Evolutionary conservation across 2,888 invertebrate genomes (phyloP), one percentile per base, ranked within the genome.

Genomic region (Quadriops clusia): DNA sequence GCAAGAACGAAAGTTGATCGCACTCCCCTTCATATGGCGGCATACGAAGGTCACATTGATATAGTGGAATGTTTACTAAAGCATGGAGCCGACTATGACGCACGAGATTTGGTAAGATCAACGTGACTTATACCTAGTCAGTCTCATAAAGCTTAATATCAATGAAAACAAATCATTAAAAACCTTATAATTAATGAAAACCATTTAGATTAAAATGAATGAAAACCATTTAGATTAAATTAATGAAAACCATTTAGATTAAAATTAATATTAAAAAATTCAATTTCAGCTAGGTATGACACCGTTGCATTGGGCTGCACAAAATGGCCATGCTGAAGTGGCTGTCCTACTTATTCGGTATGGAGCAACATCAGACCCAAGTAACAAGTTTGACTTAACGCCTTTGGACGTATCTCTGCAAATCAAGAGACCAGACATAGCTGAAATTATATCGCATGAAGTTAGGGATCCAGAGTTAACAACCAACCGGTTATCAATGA

Each of bases 241-340:
- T 24, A 4, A 13, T 17, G 11, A 7, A 27, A 16, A 18, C 6
- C 27, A 27, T 2, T 10, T 5, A 8, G 18, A 8, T 27, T 27
- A 15, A 17, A 30, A 31, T 17, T 25, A 23, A 23, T 16, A 8
- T 15, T 20, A 3, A 28, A 22, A 14, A 21, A 14, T 15, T 27
- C 18, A 18, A 10, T 14, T 63, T 24, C 49, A 85, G 84, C 60
- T 86, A 10, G 72, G 74, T 49, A 86, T 86, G 91, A 91, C 91
- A 22, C 87, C 93, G 20, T 66, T 94, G 33, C 93, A 94, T 64
- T 93, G 93, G 93, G 90, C 93, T 4, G 82, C 82, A 22, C 84
- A 86, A 61, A 77, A 81, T 47, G 77, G 79, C 1, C 82, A 87
- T 61, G 58, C 67, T 13, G 66, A 69, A 35, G 70, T 80, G 25